phyloP scores from a whole-genome alignment of 2,113 vertebrate genomes.

The Phaethon lepturus region DNA sequence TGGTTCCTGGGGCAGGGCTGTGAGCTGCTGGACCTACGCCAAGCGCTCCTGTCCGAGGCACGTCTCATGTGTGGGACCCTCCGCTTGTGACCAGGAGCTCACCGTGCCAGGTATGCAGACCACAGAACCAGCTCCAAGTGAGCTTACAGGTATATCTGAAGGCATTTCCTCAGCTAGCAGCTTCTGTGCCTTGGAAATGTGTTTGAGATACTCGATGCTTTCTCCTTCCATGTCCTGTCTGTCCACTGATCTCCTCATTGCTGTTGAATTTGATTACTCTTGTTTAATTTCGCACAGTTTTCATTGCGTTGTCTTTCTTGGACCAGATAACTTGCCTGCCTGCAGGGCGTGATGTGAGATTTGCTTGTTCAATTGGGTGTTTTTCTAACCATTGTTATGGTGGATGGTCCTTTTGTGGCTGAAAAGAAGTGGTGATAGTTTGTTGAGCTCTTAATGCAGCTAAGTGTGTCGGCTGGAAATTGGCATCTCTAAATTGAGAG shows the following conservation, averaged over 20 bases:
- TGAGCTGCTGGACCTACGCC: neutral
- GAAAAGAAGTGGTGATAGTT: neutral
- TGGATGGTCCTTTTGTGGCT: neutral
- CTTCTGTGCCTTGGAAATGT: neutral
- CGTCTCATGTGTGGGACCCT: neutral
- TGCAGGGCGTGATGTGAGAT: neutral
- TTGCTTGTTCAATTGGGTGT: neutral
- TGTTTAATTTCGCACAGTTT: neutral
- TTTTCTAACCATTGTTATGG: neutral
- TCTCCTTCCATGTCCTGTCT: neutral
- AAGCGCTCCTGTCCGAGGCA: neutral
- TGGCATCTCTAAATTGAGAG: neutral
- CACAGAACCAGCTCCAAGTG: neutral
- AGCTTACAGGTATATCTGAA: neutral
- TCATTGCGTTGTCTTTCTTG: neutral
- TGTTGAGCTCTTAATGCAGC: neutral
- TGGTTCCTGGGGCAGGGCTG: neutral
- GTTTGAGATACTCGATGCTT: neutral
- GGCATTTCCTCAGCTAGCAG: neutral
- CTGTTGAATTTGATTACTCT: neutral
- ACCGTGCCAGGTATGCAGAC: accelerated
- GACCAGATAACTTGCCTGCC: neutral
- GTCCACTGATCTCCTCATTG: neutral
- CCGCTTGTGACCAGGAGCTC: neutral
- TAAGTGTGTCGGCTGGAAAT: neutral